These are phyloP conservation scores for Notarius quadriscutis DNA, from an alignment of 2,113 vertebrate genomes.

Conservation along the genomic window DNA sequence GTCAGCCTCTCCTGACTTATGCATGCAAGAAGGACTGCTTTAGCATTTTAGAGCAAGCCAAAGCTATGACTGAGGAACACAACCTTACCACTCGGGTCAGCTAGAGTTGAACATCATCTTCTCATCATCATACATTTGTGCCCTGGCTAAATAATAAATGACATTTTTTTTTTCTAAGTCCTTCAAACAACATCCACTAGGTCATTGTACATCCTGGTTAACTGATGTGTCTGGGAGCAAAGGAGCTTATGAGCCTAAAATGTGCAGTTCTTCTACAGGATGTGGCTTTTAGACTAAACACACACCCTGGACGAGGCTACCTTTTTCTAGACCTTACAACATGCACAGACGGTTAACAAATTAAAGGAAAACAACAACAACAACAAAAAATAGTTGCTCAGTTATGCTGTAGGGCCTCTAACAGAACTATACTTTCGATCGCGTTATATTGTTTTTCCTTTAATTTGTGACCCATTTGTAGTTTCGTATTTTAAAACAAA, in stretches of 20 bases:
- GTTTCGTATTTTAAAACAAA: background rate
- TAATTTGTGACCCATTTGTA: background rate
- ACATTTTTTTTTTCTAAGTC: slow-evolving; percentile 61
- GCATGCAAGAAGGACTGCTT: slow-evolving; percentile 72
- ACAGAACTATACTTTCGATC: background rate
- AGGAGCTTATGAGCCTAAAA: slow-evolving; percentile 23
- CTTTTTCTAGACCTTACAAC: background rate
- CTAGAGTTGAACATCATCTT: slow-evolving; percentile 81
- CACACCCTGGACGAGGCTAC: background rate
- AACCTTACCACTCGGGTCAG: slow-evolving; percentile 72
- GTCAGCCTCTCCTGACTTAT: slow-evolving; percentile 33
- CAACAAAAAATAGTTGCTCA: background rate
- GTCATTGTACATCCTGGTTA: slow-evolving; percentile 72
- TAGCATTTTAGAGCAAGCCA: slow-evolving; percentile 68
- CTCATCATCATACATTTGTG: slow-evolving; percentile 79
- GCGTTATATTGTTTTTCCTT: background rate
- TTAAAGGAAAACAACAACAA: background rate
- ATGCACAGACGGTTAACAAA: background rate
- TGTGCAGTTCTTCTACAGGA: background rate
- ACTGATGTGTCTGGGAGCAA: slow-evolving; percentile 59
- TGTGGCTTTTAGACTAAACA: background rate
- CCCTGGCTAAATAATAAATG: slow-evolving; percentile 79
- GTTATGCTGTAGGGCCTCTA: background rate
- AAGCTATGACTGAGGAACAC: slow-evolving; percentile 64
- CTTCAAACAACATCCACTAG: slow-evolving; percentile 67